Percentiles rank a stretch among this genome's conserved stretches.
Evolutionary conservation across 2,797 vertebrate species (phyloP).

Genomic region (Hemitrygon akajei): DNA sequence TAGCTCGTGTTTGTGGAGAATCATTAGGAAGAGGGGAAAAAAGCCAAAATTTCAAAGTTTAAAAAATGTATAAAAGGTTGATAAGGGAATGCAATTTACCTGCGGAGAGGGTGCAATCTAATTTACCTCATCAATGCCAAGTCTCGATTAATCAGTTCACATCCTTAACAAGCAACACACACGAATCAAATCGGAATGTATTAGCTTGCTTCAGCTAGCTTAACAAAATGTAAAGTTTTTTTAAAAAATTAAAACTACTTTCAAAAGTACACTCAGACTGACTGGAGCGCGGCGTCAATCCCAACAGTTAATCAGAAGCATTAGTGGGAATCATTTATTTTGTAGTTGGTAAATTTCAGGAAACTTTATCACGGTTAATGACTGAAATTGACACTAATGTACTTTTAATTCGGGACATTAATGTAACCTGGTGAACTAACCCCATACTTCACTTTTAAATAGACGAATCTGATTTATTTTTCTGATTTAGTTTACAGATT

Average conservation of each 20-base stretch:
- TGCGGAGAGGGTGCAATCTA: not conserved
- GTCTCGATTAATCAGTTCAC: not conserved
- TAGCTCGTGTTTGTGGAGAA: too few species aligned
- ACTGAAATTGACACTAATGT: slow-evolving; percentile 56
- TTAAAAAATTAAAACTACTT: not conserved
- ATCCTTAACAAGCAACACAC: not conserved
- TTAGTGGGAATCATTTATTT: not conserved
- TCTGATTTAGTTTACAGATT: not conserved
- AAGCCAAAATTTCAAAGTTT: not conserved
- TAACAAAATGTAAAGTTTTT: not conserved
- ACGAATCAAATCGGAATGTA: not conserved
- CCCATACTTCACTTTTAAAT: not conserved
- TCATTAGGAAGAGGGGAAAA: too few species aligned
- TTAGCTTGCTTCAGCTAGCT: too few species aligned
- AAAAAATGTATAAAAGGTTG: not conserved
- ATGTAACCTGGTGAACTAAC: not conserved
- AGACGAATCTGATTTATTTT: not conserved
- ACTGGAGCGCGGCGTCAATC: not conserved
- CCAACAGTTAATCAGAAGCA: too few species aligned
- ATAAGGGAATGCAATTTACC: not conserved
- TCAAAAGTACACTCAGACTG: not conserved
- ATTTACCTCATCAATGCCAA: not conserved
- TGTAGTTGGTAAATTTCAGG: not conserved
- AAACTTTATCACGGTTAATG: slow-evolving; percentile 44
- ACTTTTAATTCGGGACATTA: slow-evolving; percentile 49